Base-by-base conservation (phyloP, 2,797 vertebrate genomes). In the Staurois parvus region DNA sequence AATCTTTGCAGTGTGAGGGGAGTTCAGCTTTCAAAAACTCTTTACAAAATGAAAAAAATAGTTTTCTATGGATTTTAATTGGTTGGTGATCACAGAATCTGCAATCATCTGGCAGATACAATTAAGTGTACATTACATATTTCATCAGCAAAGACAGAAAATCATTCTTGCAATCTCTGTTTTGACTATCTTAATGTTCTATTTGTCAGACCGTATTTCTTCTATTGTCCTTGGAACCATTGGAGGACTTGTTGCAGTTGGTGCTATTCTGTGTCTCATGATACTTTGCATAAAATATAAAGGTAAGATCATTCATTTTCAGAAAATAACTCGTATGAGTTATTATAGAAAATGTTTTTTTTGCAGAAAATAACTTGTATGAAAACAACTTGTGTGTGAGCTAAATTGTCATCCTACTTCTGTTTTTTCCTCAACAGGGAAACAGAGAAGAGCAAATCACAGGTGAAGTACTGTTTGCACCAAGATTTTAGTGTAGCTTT, bases 261-360 rank as follows among this genome's bases (percentile, higher is more conserved):
- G 10, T 30, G 69, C 7, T 1, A 24, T 81, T 30, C 29, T 72
- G 40, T 34, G 59, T 12, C 28, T 77, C 32, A 12, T 76, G 28
- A 12, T 81, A n/a, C 66, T 64, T 29, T 83, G 1, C 45, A 74
- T 67, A 7, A 87, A 81, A 21, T 24, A n/a, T 0, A 83, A 80
- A 88, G 88, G 88, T 90, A 74, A 85, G 34, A 13, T 42, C 48
- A 67, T 40, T 29, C 2, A 70, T 34, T 66, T 30, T 40, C 32
- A 11, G 12, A 59, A 37, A 45, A 17, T 32, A 48, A 8, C 19
- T 24, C 6, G 9, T 5, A 81, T 42, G n/a, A n/a, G n/a, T n/a
- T n/a, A n/a, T n/a, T n/a, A n/a, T n/a, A n/a, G n/a, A n/a, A n/a
- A n/a, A n/a, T n/a, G n/a, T n/a, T n/a, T n/a, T n/a, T n/a, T 34